phyloP scores from a whole-genome alignment of 2,888 invertebrate genomes.

The Bombyx huttoni region DNA sequence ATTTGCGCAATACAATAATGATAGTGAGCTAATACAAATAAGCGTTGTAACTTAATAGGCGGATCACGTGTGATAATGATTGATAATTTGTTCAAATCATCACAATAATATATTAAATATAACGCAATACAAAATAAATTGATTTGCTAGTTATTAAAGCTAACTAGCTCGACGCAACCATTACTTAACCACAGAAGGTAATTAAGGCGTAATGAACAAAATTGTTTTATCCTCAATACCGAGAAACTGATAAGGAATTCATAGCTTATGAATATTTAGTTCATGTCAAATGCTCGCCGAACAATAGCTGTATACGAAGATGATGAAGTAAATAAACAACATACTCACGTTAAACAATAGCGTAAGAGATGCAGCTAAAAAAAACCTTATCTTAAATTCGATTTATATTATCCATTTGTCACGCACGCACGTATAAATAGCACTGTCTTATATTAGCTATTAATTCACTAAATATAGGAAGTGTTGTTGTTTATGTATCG shows the following conservation, averaged over 20 bases:
- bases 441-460: conserved; percentile 26
- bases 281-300: conserved; percentile 13
- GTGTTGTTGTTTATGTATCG: conserved; percentile 33
- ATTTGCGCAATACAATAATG: too few relatives aligned
- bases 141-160: background rate
- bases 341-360: conserved; percentile 36
- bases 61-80: background rate
- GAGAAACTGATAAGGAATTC: conserved; percentile 14
- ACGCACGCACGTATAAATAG: conserved; percentile 44
- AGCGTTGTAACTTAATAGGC: background rate
- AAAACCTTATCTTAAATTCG: conserved; percentile 36
- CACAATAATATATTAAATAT: background rate
- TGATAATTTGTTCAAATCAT: background rate
- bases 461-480: conserved; percentile 12
- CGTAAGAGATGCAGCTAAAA: conserved; percentile 27
- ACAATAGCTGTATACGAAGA: conserved; percentile 21
- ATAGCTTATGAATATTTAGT: conserved; percentile 4
- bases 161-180: background rate
- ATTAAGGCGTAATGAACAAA: background rate
- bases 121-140: background rate
- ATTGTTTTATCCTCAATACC: conserved; percentile 4
- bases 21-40: background rate
- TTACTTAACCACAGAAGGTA: background rate
- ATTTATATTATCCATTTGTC: conserved; percentile 52
- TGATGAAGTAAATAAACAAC: conserved; percentile 24